Base-by-base conservation (phyloP, 2,113 vertebrate genomes). In the Maccullochella peelii region DNA sequence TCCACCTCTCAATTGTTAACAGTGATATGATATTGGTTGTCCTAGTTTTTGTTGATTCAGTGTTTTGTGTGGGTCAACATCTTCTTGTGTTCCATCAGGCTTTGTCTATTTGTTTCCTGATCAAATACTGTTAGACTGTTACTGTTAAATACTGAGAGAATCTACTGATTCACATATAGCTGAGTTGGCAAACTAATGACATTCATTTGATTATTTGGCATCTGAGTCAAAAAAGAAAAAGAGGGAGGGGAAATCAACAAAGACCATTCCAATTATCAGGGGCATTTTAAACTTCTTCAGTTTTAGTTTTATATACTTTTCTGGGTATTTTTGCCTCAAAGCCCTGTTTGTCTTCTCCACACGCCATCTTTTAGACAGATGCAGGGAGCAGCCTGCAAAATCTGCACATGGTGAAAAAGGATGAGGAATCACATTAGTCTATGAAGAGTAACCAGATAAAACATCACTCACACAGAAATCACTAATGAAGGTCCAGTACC, bases 271-370 rank as follows among this genome's bases (percentile, higher is more conserved):
- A n/a, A 27, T 61, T 21, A 40, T 40, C 49, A 52, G 55, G 2
- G 57, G 3, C 11, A 1, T 42, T 52, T 82, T 38, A 52, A 52
- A 52, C 21, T 27, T 62, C 23, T 54, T 59, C 20, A 54, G 2
- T 54, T 67, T 66, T 67, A 54, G 36, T 40, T n/a, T 50, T 3
- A 12, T 10, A 10, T 33, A 27, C 20, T 61, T 49, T 61, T 16
- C 27, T 16, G 7, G 12, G 4, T 33, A 7, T 21, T 23, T 44
- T 38, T 65, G 20, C 36, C 47, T 33, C 21, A 23, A 30, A 8
- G 57, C 69, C 16, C 50, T 49, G 69, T 78, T 86, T 65, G 67
- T 72, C 33, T 47, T 61, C 30, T 74, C 65, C 2, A n/a, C 72
- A 63, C 4, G 50, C 44, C 25, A 23, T 30, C 50, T n/a, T 61